Base-by-base conservation (phyloP, 2,113 vertebrate species). In the Budorcas taxicolor region DNA sequence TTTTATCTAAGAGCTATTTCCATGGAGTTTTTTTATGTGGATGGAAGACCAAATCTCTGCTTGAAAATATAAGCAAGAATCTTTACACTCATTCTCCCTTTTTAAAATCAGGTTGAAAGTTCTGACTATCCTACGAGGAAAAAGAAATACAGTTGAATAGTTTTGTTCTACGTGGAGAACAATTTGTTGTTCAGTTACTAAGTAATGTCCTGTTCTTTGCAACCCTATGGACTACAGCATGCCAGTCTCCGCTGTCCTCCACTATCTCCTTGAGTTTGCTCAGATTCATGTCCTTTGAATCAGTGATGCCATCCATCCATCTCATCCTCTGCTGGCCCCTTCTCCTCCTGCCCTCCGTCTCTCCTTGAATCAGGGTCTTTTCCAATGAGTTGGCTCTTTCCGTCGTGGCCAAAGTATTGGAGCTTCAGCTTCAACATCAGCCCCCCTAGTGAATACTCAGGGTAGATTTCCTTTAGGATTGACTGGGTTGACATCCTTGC, bases 1-100 rank as follows among this genome's bases (percentile, higher is more conserved):
- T 86, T 95, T 97, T 97, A 93, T 95, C 80, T 93, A 91, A 93
- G 23, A 91, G 82, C 40, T 93, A 33, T 96, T 97, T 91, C 23
- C 43, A 60, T 64, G 43, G 50, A 83, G 62, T 67, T 81, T 57
- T 27, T 95, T 83, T 92, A 53, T 93, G 88, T 95, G 64, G 91
- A 60, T 58, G 76, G 91, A 67, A 96, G 43, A 91, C 47, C 60
- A 95, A 86, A 81, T 31, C 76, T 92, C 40, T 81, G 57, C 16
- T 95, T 96, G 7, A 95, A 96, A 93, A 94, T 80, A 58, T 71
- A 87, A 97, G 78, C 64, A 95, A 92, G 71, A 95, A 89, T 83
- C 29, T 89, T 97, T 67, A 81, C 2, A 50, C 15, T 94, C 2
- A 53, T 19, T 52, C 6, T 90, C 52, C 2, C 27, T 91, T 57